Conservation (phyloP, 1,140 invertebrate genomes). For the Octopus bimaculoides region DNA sequence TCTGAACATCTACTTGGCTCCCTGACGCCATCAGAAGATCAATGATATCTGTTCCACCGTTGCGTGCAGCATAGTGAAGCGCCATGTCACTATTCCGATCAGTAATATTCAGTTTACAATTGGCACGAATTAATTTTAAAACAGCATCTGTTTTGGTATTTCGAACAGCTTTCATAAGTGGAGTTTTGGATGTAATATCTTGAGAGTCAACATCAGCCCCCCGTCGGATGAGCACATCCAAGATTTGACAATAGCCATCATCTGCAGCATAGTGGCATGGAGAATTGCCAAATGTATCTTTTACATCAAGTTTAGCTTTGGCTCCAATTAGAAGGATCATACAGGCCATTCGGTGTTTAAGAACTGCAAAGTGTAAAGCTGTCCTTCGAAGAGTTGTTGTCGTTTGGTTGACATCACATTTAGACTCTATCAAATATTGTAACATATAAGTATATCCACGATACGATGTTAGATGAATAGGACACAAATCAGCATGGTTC, state of each 20-base stretch:
- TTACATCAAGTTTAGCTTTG: conserved; percentile 52
- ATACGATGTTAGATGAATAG: conserved; percentile 54
- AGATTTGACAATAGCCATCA: conserved; percentile 54
- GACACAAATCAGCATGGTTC: conserved; percentile 54
- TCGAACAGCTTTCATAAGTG: conserved; percentile 56
- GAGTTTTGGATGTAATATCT: conserved; percentile 56
- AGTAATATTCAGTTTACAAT: conserved; percentile 78
- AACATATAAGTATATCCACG: conserved; percentile 55
- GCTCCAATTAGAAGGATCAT: conserved; percentile 51
- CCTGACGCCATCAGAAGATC: conserved; percentile 48
- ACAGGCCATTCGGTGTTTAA: conserved; percentile 54
- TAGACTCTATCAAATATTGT: conserved; percentile 54
- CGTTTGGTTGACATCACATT: conserved; percentile 54
- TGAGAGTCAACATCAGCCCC: conserved; percentile 52
- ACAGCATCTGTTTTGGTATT: conserved; percentile 55
- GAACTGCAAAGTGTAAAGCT: conserved; percentile 54
- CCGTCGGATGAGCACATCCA: conserved; percentile 50
- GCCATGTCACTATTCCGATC: conserved; percentile 97
- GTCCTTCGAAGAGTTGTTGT: conserved; percentile 51
- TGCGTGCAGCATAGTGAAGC: conserved; percentile 66
- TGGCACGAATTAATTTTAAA: conserved; percentile 43
- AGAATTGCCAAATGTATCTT: conserved; percentile 56
- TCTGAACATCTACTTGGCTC: conserved; percentile 53
- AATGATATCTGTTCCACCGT: conserved; percentile 50
- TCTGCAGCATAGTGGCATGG: conserved; percentile 56